Conservation (phyloP, 1,140 invertebrate species). For the Leptopilina boulardi region DNA sequence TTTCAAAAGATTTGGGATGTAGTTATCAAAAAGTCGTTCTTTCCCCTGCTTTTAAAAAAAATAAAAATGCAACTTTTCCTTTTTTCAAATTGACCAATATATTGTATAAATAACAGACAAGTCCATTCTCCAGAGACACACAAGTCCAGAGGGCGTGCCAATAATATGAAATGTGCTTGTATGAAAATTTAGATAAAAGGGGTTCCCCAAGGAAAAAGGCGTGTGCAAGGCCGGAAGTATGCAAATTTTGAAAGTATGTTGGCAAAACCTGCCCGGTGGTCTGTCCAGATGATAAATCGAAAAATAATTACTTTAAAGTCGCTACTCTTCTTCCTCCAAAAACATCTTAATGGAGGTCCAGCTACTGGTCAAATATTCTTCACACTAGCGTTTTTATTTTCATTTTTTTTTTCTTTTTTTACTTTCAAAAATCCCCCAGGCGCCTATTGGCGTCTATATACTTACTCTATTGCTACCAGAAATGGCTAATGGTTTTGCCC, state of each 20-base stretch:
- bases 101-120: constrained; percentile 40
- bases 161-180: constrained; percentile 35
- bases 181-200: constrained; percentile 44
- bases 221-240: constrained; percentile 64
- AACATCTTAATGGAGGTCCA: constrained; percentile 49
- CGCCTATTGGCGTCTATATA: constrained; percentile 20
- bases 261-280: constrained; percentile 67
- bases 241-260: constrained; percentile 64
- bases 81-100: background rate
- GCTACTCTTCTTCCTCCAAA: constrained; percentile 19
- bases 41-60: background rate
- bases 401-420: too few species aligned
- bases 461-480: constrained; percentile 40
- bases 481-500: constrained; percentile 40
- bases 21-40: too few species aligned
- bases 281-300: constrained; percentile 65
- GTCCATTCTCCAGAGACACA: constrained; percentile 38
- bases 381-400: constrained; percentile 3
- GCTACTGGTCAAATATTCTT: constrained; percentile 28
- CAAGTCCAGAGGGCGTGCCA: constrained; percentile 44
- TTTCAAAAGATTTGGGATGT: too few species aligned
- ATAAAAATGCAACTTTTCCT: background rate
- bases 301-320: constrained; percentile 62
- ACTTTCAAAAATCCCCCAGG: background rate
- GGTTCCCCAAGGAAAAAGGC: constrained; percentile 42